These are phyloP conservation scores for Nemotelus pantherinus DNA, from an alignment of 2,888 invertebrate genomes.

Conservation along the genomic window DNA sequence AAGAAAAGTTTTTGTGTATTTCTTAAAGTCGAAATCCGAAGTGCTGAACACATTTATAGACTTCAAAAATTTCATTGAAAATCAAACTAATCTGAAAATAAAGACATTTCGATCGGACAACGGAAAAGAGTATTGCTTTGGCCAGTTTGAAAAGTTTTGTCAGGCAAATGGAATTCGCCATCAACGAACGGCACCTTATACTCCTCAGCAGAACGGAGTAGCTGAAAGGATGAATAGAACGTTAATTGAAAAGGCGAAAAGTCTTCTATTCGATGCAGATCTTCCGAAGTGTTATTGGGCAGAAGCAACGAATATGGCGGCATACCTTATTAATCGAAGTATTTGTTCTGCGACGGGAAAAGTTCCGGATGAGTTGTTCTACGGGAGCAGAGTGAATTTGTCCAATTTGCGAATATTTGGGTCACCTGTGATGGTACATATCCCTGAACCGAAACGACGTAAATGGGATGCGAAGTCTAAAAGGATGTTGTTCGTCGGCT, in stretches of 20 bases:
- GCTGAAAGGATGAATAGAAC: neutral
- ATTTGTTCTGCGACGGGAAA: constrained; percentile 38
- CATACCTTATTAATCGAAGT: constrained; percentile 47
- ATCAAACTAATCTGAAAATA: constrained; percentile 52
- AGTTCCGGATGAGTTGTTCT: constrained; percentile 59
- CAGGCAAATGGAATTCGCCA: neutral
- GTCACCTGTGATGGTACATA: constrained; percentile 56
- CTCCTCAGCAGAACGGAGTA: neutral
- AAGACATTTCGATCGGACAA: constrained; percentile 50
- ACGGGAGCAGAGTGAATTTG: constrained; percentile 56
- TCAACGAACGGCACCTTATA: neutral
- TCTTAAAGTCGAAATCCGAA: constrained; percentile 53
- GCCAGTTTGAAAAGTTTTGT: neutral
- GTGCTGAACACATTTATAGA: neutral
- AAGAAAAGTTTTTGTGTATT: constrained; percentile 53
- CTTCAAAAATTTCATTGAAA: constrained; percentile 55
- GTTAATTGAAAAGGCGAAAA: neutral
- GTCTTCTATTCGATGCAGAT: constrained; percentile 36
- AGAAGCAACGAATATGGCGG: constrained; percentile 55
- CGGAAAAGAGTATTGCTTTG: neutral
- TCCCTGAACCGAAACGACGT: constrained; percentile 56
- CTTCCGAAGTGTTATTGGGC: constrained; percentile 56
- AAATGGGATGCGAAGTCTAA: constrained; percentile 58
- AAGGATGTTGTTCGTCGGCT: constrained; percentile 58
- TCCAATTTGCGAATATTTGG: constrained; percentile 60